Base-by-base conservation (phyloP, 2,797 vertebrate genomes). In the Catostomus latipinnis region DNA sequence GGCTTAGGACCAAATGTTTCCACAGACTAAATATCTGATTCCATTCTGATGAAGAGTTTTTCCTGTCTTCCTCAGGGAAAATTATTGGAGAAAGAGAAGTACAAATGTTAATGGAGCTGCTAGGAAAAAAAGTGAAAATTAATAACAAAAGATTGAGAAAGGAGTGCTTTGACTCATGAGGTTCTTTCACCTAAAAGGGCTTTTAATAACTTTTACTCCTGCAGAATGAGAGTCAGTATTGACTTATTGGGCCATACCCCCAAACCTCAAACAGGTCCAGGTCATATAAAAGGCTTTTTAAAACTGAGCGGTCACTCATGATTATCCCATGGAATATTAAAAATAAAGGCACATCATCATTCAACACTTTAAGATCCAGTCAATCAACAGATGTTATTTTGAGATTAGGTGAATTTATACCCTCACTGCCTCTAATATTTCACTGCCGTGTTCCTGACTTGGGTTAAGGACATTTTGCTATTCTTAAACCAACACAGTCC, bases 1-100 rank as follows among this genome's bases (percentile, higher is more conserved):
- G 76, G 43, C 4, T 6, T 0, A 72, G 12, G 66, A 82, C 72
- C 83, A 71, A 71, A 54, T 22, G 18, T 78, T 82, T 81, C 34
- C 65, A 61, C 34, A 62, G 71, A 65, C 58, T 67, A 54, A 62
- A 18, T 66, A 67, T 46, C 53, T 71, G 75, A 67, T 73, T 78
- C 54, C 63, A 34, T 74, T 70, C 14, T 11, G 12, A 66, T 80
- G 69, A 58, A 73, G 52, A 57, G 53, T 34, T 65, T 80, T 13
- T 73, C 45, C 18, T 16, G 18, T 43, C 16, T 13, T 52, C 70
- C 62, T 60, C 8, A 57, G 78, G 70, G 70, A 71, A 57, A 67
- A 5, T 70, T 13, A 53, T 78, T 69, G 45, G 8, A 12, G 53
- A 54, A 16, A 61, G 22, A 22, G 48, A 50, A 72, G 14, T 48